Conservation (phyloP, 2,113 vertebrate genomes). For the Bothrops jararaca region DNA sequence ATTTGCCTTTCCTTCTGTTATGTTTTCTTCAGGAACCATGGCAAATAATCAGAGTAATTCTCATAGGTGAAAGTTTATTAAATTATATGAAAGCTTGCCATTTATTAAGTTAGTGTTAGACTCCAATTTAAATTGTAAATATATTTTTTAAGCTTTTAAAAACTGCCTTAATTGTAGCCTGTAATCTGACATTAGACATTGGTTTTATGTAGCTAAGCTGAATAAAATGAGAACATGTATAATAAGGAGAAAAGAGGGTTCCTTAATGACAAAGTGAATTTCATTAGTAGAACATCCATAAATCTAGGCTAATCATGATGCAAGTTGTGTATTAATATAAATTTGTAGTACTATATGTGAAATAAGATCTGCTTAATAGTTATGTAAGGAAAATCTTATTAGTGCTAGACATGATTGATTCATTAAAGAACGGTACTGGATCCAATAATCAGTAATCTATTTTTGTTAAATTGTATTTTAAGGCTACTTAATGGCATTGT, state of each 20-base stretch:
- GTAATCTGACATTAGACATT: conserved; percentile 46
- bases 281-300: conserved; percentile 6
- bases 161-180: conserved; percentile 42
- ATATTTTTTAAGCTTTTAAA: conserved; percentile 48
- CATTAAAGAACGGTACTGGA: conserved; percentile 20
- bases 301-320: conserved; percentile 32
- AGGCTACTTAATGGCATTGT: background rate
- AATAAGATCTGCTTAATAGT: conserved; percentile 46
- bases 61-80: conserved; percentile 78
- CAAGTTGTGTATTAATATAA: conserved; percentile 16
- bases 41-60: conserved; percentile 78
- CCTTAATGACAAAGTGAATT: conserved; percentile 35
- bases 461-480: background rate
- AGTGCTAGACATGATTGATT: conserved; percentile 35
- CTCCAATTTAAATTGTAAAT: conserved; percentile 33
- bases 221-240: conserved; percentile 33
- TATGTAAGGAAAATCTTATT: conserved; percentile 44
- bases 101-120: conserved; percentile 40
- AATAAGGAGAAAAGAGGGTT: conserved; percentile 37
- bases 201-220: conserved; percentile 43
- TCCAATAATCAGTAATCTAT: conserved; percentile 21
- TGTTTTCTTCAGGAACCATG: conserved; percentile 80
- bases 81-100: conserved; percentile 23
- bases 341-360: conserved; percentile 8
- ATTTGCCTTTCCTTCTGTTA: conserved; percentile 66